Evolutionary conservation across 2,888 invertebrate species (phyloP).

Genomic region (Petrolisthes manimaculis): DNA sequence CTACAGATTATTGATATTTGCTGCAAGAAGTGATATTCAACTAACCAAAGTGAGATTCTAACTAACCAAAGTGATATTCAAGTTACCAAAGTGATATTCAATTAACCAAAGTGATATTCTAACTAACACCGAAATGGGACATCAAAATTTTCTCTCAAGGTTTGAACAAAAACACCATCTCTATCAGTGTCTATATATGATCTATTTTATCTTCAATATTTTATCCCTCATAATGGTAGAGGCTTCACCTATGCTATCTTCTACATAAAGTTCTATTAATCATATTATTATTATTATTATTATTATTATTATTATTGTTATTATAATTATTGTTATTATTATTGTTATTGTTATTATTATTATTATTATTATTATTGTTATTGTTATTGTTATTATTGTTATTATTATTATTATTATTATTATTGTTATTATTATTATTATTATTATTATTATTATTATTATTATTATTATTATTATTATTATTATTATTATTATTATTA

Average conservation of each 20-base stretch:
- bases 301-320: neutral
- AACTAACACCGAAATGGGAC: neutral
- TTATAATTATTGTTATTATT: neutral
- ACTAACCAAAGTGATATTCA: too few species aligned
- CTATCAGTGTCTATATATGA: too few species aligned
- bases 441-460: constrained; percentile 12
- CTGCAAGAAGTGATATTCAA: too few species aligned
- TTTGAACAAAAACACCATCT: too few species aligned
- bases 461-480: neutral
- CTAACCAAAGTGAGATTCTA: too few species aligned
- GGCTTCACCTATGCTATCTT: too few species aligned
- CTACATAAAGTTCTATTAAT: too few species aligned
- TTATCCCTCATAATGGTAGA: too few species aligned
- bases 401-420: constrained; percentile 7
- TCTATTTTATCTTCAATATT: too few species aligned
- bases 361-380: neutral
- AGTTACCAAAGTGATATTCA: too few species aligned
- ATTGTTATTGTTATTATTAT: neutral
- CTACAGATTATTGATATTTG: too few species aligned
- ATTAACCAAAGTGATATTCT: too few species aligned
- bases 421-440: neutral
- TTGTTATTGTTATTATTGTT: neutral
- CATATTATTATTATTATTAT: neutral
- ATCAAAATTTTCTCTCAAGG: neutral
- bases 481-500: neutral